Evolutionary conservation across 2,113 vertebrate species (phyloP).

Genomic region (Hylia prasina): DNA sequence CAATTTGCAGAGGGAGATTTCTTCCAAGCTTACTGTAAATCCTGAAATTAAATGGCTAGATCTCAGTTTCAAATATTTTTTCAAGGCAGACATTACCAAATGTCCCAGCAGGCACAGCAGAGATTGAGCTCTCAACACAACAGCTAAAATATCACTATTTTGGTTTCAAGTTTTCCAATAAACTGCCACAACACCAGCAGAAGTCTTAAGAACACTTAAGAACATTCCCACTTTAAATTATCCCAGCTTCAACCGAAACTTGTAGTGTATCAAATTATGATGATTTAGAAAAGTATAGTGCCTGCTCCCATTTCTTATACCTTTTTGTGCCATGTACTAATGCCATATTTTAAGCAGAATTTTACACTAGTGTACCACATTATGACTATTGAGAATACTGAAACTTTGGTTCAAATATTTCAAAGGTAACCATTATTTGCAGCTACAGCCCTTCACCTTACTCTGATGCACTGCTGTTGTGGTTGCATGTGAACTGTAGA

Average conservation of each 20-base stretch:
- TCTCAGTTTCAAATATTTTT: background rate
- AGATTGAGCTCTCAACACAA: background rate
- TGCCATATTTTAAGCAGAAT: background rate
- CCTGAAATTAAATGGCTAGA: background rate
- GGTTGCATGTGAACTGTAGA: background rate
- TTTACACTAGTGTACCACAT: background rate
- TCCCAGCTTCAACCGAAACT: fast-evolving
- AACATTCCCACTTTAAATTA: background rate
- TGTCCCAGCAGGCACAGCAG: background rate
- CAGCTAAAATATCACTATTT: background rate
- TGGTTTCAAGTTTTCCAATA: background rate
- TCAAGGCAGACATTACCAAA: background rate
- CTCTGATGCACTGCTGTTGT: background rate
- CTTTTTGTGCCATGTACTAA: background rate
- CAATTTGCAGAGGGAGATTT: background rate
- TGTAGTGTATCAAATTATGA: background rate
- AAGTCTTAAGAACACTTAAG: background rate
- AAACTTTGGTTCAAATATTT: background rate
- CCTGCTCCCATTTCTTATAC: background rate
- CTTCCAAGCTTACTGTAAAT: background rate
- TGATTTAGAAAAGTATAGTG: background rate
- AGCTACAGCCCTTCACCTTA: background rate
- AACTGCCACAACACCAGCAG: background rate
- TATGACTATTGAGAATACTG: background rate
- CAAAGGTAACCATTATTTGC: background rate